Base-by-base conservation (phyloP, 2,888 invertebrate species). In the Stenodema calcarata region DNA sequence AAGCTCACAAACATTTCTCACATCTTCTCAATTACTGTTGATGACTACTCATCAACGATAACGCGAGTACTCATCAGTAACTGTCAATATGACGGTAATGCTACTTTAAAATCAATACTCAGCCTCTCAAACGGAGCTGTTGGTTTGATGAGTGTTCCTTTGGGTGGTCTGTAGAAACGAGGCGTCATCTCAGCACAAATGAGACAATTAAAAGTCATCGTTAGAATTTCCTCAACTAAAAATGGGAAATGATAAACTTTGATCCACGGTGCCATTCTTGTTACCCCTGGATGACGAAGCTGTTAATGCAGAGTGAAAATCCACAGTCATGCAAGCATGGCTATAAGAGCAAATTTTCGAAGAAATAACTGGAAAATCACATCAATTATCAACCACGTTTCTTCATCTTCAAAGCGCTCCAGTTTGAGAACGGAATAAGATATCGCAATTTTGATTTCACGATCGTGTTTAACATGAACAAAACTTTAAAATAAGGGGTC, bases 151-250 rank as follows among this genome's bases (percentile, higher is more conserved):
- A 50, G 50, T 12, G 50, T 14, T 14, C 12, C 9, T 50, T 9
- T 16, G 16, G 9, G 14, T 14, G 50, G 50, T 50, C 16, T 50
- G 16, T 50, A 16, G 16, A 50, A 50, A 3, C 50, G 50, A 50
- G 50, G 50, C 16, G 7, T 50, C 3, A 50, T 50, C 16, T 50
- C 50, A 50, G 87, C 78, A 73, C 89, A 89, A 47, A 87, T 62
- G 12, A 7, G 42, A 75, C 89, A 89, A 14, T 9, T 50, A 3
- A 16, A 7, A 16, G 16, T 16, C 23, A 88, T 84, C 54, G 82
- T 86, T 28, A 54, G 73, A 12, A 88, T 75, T 27, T 89, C 88
- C 50, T 89, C 87, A 0, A 89, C 12, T 23, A 87, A 73, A 87
- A 14, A 50, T 14, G 50, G 50, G 16, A 50, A 16, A n/a, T n/a